A percentile compares a stretch with the other conserved stretches of the same genome.
Evolutionary conservation across 2,113 vertebrate genomes (phyloP).

Genomic region (Trichomycterus rosablanca): DNA sequence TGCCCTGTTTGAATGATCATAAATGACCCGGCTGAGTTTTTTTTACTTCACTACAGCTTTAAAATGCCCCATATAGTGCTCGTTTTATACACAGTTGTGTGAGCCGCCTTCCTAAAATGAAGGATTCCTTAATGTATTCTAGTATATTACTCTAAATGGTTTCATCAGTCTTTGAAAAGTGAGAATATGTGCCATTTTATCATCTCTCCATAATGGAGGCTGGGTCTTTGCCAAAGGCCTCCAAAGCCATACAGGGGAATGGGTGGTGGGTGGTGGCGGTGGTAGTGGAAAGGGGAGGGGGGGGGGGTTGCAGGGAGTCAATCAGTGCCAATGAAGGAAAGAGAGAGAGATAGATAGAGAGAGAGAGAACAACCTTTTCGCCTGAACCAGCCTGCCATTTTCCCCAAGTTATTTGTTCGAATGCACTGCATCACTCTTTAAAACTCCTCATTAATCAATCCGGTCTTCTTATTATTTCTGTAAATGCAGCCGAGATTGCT

Average conservation of each 20-base stretch:
- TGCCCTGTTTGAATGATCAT: too few relatives aligned
- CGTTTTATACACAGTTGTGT: conserved; percentile 52
- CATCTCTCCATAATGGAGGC: conserved; percentile 65
- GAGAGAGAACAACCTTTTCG: conserved; percentile 47
- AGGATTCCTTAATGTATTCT: conserved; percentile 65
- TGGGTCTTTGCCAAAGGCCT: conserved; percentile 67
- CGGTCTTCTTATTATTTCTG: conserved; percentile 71
- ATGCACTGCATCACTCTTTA: conserved; percentile 72
- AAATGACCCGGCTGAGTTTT: too few relatives aligned
- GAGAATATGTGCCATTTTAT: conserved; percentile 67
- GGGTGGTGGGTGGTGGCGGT: conserved; percentile 30
- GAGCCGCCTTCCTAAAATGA: conserved; percentile 56
- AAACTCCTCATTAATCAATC: conserved; percentile 79
- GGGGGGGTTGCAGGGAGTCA: conserved; percentile 33
- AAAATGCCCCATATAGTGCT: conserved; percentile 44
- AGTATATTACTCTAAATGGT: conserved; percentile 67
- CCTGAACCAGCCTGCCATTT: conserved; percentile 46
- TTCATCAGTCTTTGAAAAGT: conserved; percentile 67
- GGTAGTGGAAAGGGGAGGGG: too few relatives aligned
- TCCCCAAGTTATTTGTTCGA: conserved; percentile 65
- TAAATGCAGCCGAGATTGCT: conserved; percentile 71
- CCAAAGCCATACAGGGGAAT: conserved; percentile 55
- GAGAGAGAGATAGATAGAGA: conserved; percentile 43
- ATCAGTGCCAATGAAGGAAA: conserved; percentile 37
- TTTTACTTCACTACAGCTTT: too few relatives aligned